These are phyloP conservation scores for Sycophaga agraensis DNA, from an alignment of 1,140 invertebrate species.

Conservation along the genomic window DNA sequence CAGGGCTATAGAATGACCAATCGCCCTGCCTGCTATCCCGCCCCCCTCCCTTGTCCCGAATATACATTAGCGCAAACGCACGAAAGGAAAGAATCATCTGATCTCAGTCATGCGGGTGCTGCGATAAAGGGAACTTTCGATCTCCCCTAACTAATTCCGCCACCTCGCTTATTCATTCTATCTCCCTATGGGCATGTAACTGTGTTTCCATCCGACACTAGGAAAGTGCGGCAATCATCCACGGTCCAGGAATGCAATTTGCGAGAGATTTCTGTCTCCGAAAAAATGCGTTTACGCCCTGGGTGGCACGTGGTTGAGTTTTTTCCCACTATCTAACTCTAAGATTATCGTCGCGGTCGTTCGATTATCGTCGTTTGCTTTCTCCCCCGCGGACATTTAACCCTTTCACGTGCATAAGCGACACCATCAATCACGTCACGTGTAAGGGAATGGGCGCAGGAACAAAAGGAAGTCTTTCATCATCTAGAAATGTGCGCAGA, in stretches of 20 bases:
- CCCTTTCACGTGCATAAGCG: conserved; percentile 1
- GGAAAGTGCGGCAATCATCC: no score
- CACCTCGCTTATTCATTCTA: conserved; percentile 34
- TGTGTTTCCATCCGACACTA: no score
- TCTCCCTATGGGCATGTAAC: neutral
- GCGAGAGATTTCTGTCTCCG: no score
- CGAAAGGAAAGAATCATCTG: neutral
- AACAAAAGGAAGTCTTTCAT: conserved; percentile 7
- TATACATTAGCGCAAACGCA: neutral
- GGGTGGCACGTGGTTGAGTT: no score
- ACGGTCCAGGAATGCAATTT: no score
- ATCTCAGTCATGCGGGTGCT: neutral
- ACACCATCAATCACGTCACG: neutral
- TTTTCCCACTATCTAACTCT: no score
- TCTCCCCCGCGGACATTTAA: neutral
- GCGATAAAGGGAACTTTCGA: conserved; percentile 19
- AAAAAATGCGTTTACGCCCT: no score
- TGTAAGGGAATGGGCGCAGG: neutral
- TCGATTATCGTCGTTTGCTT: conserved; percentile 1
- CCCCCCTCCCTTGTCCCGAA: neutral
- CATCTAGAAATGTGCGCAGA: neutral
- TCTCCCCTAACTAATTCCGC: conserved; percentile 22
- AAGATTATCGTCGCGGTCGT: neutral
- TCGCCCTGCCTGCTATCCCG: no score
- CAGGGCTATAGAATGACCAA: conserved; percentile 24